A percentile compares a stretch with the other conserved stretches of the same genome.
These are phyloP conservation scores for Paragorgia papillata DNA, from an alignment of 92 coral and sea anemone species.

Conservation along the genomic window DNA sequence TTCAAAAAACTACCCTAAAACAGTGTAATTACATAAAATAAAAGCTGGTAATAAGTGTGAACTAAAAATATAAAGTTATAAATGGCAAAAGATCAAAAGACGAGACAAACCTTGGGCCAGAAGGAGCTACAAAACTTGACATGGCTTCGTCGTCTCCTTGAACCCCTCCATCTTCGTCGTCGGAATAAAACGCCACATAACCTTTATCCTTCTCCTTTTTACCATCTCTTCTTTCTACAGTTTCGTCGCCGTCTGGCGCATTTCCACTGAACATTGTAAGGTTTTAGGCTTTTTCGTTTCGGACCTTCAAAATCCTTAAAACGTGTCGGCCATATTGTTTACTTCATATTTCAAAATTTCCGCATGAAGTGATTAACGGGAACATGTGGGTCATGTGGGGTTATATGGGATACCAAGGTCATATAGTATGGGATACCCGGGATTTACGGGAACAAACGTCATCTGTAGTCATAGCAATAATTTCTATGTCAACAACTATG, in stretches of 20 bases:
- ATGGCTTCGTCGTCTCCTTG: constrained; percentile 79
- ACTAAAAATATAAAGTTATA: too few species aligned
- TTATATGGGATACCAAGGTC: too few species aligned
- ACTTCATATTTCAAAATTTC: not conserved
- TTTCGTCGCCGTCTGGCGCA: constrained; percentile 88
- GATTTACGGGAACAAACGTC: constrained; percentile 1
- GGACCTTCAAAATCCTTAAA: not conserved
- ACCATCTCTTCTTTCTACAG: constrained; percentile 71
- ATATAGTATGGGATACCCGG: too few species aligned
- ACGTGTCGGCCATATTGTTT: constrained; percentile 15
- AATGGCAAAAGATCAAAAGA: not conserved
- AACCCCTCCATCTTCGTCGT: constrained; percentile 72
- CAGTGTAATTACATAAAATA: too few species aligned
- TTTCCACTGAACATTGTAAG: constrained; percentile 44
- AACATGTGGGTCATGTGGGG: not conserved
- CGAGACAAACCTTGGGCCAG: constrained; percentile 9
- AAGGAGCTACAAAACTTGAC: not conserved
- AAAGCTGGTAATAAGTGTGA: too few species aligned
- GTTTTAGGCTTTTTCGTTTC: not conserved
- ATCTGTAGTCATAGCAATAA: constrained; percentile 57
- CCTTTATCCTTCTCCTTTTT: constrained; percentile 93
- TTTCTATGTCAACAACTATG: constrained; percentile 4
- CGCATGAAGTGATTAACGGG: not conserved
- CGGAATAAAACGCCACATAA: constrained; percentile 88
- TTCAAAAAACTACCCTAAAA: too few species aligned